Evolutionary conservation across 2,113 vertebrate species (phyloP), one percentile per base, ranked within the genome.

Genomic region (Menidia beryllina): DNA sequence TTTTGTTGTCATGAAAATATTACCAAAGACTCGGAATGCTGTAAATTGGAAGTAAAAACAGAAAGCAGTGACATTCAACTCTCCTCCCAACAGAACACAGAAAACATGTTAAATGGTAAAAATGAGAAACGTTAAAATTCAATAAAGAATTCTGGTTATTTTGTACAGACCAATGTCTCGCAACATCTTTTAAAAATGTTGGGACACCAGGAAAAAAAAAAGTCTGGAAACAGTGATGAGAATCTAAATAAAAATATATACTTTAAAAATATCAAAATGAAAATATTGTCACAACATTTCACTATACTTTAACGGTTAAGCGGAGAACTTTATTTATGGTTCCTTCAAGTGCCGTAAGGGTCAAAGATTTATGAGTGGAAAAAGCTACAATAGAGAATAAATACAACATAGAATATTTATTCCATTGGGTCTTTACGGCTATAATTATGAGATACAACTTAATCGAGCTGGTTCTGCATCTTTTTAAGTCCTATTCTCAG

Each of bases 401-500:
- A 19, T 23, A 43, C 41, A 58, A 53, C 24, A 8, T 25, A 39
- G 36, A 45, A 36, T n/a, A 58, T 39, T 11, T 25, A 19, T 30
- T 26, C 50, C 24, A 26, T n/a, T 17, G 19, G 20, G 15, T n/a
- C n/a, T 19, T 26, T 15, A 13, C 21, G 25, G 7, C 39, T 39
- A 5, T 43, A 3, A 7, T 52, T 53, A 14, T 25, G 6, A n/a
- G 20, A 38, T 1, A 0, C 17, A 10, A n/a, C 13, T 19, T 30
- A 1, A 30, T 51, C 59, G 59, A 3, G 7, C 34, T 50, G n/a
- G n/a, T 69, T 59, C 53, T 27, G 9, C 10, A 53, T 61, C n/a
- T 1, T 8, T 19, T 47, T 20, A 59, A 48, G n/a, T 50, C 43
- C 12, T 36, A 17, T 21, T 56, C 5, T 43, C 11, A n/a, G 13